Evolutionary conservation across 2,888 invertebrate genomes (phyloP).

Genomic region (Dryomyza anilis): DNA sequence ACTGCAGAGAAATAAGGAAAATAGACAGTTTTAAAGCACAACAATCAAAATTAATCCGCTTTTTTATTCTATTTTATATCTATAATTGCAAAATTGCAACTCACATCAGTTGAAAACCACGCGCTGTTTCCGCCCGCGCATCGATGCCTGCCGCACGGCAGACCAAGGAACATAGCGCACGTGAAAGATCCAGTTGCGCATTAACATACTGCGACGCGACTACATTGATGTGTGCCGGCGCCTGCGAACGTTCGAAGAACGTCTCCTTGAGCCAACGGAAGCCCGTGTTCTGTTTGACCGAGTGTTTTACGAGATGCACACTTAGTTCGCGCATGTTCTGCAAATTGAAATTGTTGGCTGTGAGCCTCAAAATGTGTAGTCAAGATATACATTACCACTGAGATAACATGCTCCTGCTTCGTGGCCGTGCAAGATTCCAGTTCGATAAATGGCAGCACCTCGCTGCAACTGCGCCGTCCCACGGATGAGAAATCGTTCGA

Average conservation of each 20-base stretch:
- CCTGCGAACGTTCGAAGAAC: conserved; percentile 63
- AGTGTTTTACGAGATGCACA: conserved; percentile 78
- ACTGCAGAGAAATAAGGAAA: conserved; percentile 58
- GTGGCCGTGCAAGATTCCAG: conserved; percentile 85
- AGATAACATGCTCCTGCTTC: conserved; percentile 86
- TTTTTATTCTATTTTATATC: too few relatives aligned
- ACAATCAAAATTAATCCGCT: not conserved
- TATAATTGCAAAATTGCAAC: too few relatives aligned
- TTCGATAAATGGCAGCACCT: conserved; percentile 79
- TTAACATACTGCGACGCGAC: conserved; percentile 81
- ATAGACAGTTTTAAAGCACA: not conserved
- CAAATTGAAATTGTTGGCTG: conserved; percentile 32
- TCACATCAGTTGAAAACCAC: conserved; percentile 82
- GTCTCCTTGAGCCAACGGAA: conserved; percentile 62
- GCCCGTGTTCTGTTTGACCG: conserved; percentile 61
- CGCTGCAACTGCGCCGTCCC: conserved; percentile 61
- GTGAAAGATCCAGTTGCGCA: conserved; percentile 79
- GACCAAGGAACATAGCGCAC: conserved; percentile 76
- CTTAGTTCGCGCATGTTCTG: conserved; percentile 85
- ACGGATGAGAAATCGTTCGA: conserved; percentile 60
- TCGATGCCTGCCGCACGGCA: conserved; percentile 73
- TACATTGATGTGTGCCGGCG: conserved; percentile 76
- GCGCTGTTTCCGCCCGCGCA: conserved; percentile 71
- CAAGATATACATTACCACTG: conserved; percentile 73
- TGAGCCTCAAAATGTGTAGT: too few relatives aligned